Evolutionary conservation across 2,888 invertebrate species (phyloP).

Genomic region (Habrosyne pyritoides): DNA sequence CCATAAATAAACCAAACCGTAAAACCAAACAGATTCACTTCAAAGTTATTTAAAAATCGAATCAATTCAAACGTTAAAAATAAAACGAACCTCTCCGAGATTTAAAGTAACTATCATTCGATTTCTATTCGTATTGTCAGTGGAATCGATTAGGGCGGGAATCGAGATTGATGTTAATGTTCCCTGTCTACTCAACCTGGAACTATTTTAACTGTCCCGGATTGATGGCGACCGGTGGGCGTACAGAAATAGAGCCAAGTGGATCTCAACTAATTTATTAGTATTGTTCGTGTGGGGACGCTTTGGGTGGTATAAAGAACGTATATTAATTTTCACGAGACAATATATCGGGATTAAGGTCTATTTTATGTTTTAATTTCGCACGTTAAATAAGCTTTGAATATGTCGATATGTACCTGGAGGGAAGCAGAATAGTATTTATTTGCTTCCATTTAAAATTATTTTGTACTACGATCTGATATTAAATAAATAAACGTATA

Average conservation of each 20-base stretch:
- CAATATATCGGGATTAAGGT: neutral
- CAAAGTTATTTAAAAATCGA: neutral
- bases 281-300: conserved; percentile 17
- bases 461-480: too few species aligned
- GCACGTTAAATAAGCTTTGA: neutral
- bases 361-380: neutral
- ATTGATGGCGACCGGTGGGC: conserved; percentile 26
- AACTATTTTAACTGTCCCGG: conserved; percentile 14
- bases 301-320: conserved; percentile 2
- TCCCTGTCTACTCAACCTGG: conserved; percentile 17
- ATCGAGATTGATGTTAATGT: conserved; percentile 33
- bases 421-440: too few species aligned
- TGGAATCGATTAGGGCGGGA: conserved; percentile 7
- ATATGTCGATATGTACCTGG: neutral
- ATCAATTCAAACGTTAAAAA: conserved; percentile 4
- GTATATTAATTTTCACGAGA: neutral
- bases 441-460: too few species aligned
- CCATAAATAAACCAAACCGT: neutral
- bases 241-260: conserved; percentile 28
- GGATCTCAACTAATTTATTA: conserved; percentile 35
- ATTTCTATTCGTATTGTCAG: conserved; percentile 9
- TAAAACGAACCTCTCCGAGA: neutral
- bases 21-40: neutral
- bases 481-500: too few species aligned
- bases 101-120: conserved; percentile 8